Base-by-base conservation (phyloP, 92 coral and sea anemone genomes). In the Blastomussa wellsi region DNA sequence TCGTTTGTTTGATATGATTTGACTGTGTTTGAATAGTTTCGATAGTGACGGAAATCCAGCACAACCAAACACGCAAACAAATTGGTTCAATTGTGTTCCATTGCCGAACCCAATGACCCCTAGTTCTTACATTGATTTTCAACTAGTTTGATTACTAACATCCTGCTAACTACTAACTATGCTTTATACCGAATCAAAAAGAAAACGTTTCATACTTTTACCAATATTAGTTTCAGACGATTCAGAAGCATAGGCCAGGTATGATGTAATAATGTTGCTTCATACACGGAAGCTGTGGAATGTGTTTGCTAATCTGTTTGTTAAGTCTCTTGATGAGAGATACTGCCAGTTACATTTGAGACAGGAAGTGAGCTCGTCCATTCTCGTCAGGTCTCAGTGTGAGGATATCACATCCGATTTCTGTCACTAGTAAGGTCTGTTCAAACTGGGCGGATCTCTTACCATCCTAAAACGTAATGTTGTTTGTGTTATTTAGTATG, bases 381-480 rank as follows among this genome's bases (percentile, higher is more conserved):
- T 94, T 93, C 28, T 87, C 95, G 32, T 94, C 99, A 53, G 78
- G 94, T 26, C 99, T 82, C 33, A 83, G 70, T 6, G 99, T 96
- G 1, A 96, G 92, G 47, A 96, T 93, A 44, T 96, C 99, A 78
- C 99, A 96, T 19, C 99, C 99, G 60, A 92, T 92, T 38, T 91
- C 98, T 33, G 99, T 96, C n/a, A 96, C 99, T 8, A 96, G 90
- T 44, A 96, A 77, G 20, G 98, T 96, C 51, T 96, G 98, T 77
- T 96, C 99, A 86, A 96, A 96, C 91, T 96, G 99, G 13, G 99
- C 99, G 59, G 99, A 94, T 26, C 96, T 79, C 85, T 92, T 91
- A 33, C 99, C 99, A 89, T 96, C 99, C 95, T 93, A 53, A 33
- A 41, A 47, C 5, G 76, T 60, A 44, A 14, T 4, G 47, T 88